These are phyloP conservation scores for Volucella inanis DNA, from an alignment of 2,888 invertebrate species.

Conservation along the genomic window DNA sequence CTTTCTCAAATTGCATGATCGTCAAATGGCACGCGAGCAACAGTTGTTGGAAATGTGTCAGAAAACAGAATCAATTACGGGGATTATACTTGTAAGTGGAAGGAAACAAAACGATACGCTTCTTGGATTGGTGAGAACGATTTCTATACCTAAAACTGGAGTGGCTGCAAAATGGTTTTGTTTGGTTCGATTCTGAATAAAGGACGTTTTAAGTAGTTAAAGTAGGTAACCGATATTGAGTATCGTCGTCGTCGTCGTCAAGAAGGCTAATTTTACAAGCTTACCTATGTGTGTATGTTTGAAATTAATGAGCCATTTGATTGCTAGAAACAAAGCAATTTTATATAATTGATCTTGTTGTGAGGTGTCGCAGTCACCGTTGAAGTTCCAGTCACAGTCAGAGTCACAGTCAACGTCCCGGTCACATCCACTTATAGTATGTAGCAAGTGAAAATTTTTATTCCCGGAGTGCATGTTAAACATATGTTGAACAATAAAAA, in stretches of 20 bases:
- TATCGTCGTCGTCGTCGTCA: constrained; percentile 25
- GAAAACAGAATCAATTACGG: constrained; percentile 44
- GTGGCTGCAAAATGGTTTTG: not conserved
- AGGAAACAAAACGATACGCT: constrained; percentile 37
- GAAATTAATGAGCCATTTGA: constrained; percentile 62
- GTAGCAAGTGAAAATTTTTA: constrained; percentile 54
- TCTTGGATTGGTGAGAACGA: constrained; percentile 21
- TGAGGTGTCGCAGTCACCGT: constrained; percentile 49
- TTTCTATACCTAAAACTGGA: constrained; percentile 8
- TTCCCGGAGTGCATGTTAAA: constrained; percentile 67
- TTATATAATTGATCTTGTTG: constrained; percentile 50
- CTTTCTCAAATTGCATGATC: constrained; percentile 73
- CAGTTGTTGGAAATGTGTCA: constrained; percentile 76
- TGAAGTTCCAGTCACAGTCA: too few species aligned
- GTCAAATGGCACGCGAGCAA: constrained; percentile 76
- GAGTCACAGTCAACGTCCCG: too few species aligned
- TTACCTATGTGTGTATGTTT: not conserved
- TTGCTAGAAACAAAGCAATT: constrained; percentile 47
- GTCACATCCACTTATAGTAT: not conserved
- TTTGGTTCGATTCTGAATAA: constrained; percentile 6
- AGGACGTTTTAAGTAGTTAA: constrained; percentile 6
- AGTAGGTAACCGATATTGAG: constrained; percentile 7
- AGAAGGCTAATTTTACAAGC: constrained; percentile 36
- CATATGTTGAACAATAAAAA: constrained; percentile 59
- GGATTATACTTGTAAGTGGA: constrained; percentile 54